Evolutionary conservation across 2,797 vertebrate species (phyloP), one percentile per base, ranked within the genome.

Genomic region (Xiphorhynchus erythropygius): DNA sequence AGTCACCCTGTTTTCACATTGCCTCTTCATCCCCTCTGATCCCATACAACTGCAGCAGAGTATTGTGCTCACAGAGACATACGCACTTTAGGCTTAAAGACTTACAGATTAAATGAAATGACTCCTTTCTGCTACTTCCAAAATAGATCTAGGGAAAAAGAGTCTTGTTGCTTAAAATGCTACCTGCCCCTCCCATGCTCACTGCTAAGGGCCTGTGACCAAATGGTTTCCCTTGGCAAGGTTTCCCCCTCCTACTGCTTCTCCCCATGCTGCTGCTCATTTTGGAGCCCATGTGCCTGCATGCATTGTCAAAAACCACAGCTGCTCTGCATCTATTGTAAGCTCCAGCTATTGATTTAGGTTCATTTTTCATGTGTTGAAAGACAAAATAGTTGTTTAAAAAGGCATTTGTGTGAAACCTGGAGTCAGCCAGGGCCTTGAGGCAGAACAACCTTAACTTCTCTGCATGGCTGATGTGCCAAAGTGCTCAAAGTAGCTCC

Each of bases 321-420:
- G 77, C 76, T 96, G 44, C 91, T 95, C 83, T 89, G 42, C 68
- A 87, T 89, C 60, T 64, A 70, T 84, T 92, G 68, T 94, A 37
- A 53, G 75, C 46, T 64, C 32, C 44, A 78, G 94, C 65, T 92
- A 76, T 90, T 76, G 64, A 96, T 96, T 90, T 79, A 64, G 49
- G 92, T 89, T 75, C 81, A 88, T n/a, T 85, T 96, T 73, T 87
- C 55, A 50, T 53, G 55, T 69, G 19, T 13, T 57, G 88, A 90
- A 92, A 87, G 83, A 82, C 50, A 57, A 95, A 92, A 84, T 32
- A 69, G 83, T 95, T 85, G 82, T 60, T 90, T 94, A 53, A 87
- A 93, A 89, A 93, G 44, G 39, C 64, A n/a, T 94, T 94, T 96
- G 27, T 90, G 56, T 18, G 32, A 57, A 84, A 71, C 69, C 84